Conservation (phyloP, 1,140 invertebrate genomes). For the Papilio polytes region DNA sequence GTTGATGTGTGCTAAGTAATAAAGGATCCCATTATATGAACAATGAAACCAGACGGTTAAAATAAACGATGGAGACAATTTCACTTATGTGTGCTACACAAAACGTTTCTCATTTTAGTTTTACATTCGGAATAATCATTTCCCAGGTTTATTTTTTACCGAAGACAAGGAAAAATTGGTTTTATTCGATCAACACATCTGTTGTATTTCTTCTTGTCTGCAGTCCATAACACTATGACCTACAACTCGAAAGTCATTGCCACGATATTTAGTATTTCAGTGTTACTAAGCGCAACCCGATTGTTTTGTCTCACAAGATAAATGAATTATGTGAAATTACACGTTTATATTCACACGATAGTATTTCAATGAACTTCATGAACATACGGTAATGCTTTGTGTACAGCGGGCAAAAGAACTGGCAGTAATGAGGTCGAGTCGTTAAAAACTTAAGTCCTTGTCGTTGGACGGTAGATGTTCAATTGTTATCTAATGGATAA, state of each 20-base stretch:
- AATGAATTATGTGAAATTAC: background rate
- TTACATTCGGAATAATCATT: background rate
- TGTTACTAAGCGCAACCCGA: background rate
- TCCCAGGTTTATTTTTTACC: background rate
- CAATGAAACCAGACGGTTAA: background rate
- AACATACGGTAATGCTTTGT: constrained; percentile 11
- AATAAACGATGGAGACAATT: background rate
- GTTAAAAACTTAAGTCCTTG: constrained; percentile 22
- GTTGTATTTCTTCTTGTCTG: too few species aligned
- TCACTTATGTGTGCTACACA: background rate
- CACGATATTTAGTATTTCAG: too few species aligned
- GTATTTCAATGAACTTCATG: constrained; percentile 6
- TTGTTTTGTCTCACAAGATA: background rate
- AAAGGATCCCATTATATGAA: background rate
- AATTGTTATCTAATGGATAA: constrained; percentile 36
- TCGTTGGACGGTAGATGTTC: constrained; percentile 12
- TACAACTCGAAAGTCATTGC: too few species aligned
- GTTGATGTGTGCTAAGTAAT: background rate
- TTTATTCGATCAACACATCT: too few species aligned
- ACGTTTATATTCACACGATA: constrained; percentile 4
- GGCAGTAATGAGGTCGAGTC: background rate
- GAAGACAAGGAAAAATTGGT: too few species aligned
- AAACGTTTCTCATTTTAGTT: background rate
- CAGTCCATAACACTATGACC: too few species aligned
- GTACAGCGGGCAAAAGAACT: background rate